Base-by-base conservation (phyloP, 37 sponge, comb jelly and placozoan species). In the Mnemiopsis leidyi region DNA sequence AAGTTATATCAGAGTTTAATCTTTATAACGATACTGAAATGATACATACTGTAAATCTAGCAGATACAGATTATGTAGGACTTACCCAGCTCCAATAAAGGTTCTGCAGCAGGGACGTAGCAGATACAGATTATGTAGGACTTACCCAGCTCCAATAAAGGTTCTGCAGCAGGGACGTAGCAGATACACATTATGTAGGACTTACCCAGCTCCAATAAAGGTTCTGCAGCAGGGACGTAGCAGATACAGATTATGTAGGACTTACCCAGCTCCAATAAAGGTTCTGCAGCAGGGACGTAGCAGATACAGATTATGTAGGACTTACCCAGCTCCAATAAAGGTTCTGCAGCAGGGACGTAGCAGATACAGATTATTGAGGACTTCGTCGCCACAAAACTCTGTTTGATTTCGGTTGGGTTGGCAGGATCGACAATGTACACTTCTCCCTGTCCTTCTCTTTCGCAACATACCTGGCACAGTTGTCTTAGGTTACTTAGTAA, bases 361-460 rank as follows among this genome's bases (percentile, higher is more conserved):
- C 29, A 18, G 0, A 85, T 33, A 25, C 90, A 85, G 40, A 85
- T 38, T 28, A 85, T 85, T 9, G 90, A 85, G 48, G 90, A 85
- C 30, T 85, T 85, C 29, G 90, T 85, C 29, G 90, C 90, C 2
- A 85, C 61, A 26, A 85, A 85, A 18, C 48, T 85, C 90, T 85
- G 61, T 28, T 40, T 85, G 26, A 85, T 85, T 61, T 85, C 48
- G 24, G 32, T 85, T 25, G 90, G 90, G 48, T 85, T 85, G 48
- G 90, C 90, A 3, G 90, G 90, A 21, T 85, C 90, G 7, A 85
- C 90, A 18, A 85, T 85, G 29, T 36, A 85, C 48, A 85, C 90
- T 61, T 85, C 90, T 18, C 90, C 90, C 90, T 85, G 90, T 2
- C 90, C 90, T 3, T 85, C 90, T 33, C 35, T 28, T n/a, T 85